A percentile compares a stretch with the other conserved stretches of the same genome.
Evolutionary conservation across 1,140 invertebrate genomes (phyloP).

Genomic region (Cherax quadricarinatus): DNA sequence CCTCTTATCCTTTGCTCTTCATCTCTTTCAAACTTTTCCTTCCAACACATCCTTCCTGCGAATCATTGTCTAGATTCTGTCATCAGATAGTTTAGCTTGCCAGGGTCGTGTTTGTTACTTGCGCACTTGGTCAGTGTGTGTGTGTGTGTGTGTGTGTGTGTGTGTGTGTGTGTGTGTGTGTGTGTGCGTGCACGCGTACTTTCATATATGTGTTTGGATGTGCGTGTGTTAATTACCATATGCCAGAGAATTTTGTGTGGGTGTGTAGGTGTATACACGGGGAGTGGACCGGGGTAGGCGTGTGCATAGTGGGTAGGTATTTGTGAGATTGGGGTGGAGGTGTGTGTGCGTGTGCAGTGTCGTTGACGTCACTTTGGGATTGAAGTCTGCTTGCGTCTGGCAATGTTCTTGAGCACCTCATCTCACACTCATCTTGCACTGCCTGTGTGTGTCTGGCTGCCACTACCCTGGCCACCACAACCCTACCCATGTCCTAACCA

Average conservation of each 20-base stretch:
- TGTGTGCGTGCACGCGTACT: neutral
- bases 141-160: slow-evolving; percentile 16
- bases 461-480: no score
- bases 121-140: no score
- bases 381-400: no score
- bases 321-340: no score
- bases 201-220: neutral
- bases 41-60: neutral
- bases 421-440: no score
- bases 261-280: neutral
- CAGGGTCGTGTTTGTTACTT: neutral
- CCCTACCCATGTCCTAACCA: no score
- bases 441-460: no score
- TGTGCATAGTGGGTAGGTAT: neutral
- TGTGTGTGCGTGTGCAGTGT: no score
- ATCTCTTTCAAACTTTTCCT: neutral
- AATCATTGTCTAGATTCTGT: neutral
- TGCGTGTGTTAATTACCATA: neutral
- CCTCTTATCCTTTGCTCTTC: slow-evolving; percentile 73
- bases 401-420: no score
- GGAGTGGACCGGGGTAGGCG: no score
- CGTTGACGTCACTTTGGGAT: no score
- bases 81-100: no score
- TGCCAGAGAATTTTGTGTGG: neutral
- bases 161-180: slow-evolving; percentile 24